Percentiles rank a stretch among this genome's conserved stretches.
phyloP scores from a whole-genome alignment of 2,113 vertebrate genomes.

The Heliornis fulica region DNA sequence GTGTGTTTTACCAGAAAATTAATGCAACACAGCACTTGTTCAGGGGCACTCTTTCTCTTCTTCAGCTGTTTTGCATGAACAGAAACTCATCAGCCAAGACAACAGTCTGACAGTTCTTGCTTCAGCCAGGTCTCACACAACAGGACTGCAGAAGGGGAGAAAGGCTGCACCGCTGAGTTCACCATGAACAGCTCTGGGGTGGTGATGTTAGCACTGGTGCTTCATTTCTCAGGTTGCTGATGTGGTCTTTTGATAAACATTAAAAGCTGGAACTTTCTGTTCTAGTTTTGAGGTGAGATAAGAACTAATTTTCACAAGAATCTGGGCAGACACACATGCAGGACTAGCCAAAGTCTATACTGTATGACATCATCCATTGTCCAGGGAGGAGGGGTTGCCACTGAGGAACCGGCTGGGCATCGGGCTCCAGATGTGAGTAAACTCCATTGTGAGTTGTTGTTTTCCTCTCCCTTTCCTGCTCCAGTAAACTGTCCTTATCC shows the following conservation, averaged over 20 bases:
- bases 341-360: no score
- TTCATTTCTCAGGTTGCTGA: neutral
- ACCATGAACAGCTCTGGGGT: neutral
- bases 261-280: neutral
- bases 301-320: no score
- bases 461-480: no score
- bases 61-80: neutral
- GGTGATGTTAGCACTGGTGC: rapidly evolving
- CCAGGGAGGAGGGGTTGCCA: no score
- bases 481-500: no score
- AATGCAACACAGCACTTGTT: neutral
- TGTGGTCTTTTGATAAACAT: neutral
- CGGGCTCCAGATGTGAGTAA: no score
- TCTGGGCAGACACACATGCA: no score
- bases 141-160: neutral
- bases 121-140: neutral
- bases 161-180: neutral
- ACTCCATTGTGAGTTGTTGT: no score
- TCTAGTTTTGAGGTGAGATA: no score
- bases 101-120: neutral
- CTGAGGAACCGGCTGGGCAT: no score
- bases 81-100: neutral
- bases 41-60: neutral
- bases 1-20: neutral
- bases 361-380: no score